A percentile compares a stretch with the other conserved stretches of the same genome.
Conservation (phyloP, 2,797 vertebrate genomes). For the Uromys caudimaculatus region DNA sequence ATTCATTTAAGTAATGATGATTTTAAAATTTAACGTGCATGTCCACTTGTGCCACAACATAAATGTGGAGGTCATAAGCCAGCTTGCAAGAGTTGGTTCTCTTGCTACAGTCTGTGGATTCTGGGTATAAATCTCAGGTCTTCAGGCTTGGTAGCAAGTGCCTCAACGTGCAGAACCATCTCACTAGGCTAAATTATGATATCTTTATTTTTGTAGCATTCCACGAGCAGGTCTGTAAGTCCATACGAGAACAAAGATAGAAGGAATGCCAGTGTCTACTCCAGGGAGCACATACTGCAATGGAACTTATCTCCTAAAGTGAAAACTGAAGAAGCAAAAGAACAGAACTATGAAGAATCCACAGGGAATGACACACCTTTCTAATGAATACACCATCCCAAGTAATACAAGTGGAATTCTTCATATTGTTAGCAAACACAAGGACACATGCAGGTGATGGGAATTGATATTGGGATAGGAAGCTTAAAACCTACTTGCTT, state of each 20-base stretch:
- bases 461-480: background rate
- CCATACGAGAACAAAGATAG: background rate
- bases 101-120: background rate
- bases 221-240: background rate
- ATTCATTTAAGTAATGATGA: background rate
- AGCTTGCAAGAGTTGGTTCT: background rate
- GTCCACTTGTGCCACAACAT: background rate
- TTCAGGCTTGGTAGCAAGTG: background rate
- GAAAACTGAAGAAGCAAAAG: background rate
- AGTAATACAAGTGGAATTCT: background rate
- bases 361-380: background rate
- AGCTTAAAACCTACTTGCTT: background rate
- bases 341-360: background rate
- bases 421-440: fast-evolving
- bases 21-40: background rate
- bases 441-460: no score
- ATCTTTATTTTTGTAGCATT: background rate
- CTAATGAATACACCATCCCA: background rate
- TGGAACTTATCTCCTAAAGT: background rate
- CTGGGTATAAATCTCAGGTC: background rate
- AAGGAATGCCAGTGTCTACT: background rate
- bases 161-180: background rate
- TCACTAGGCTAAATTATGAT: background rate
- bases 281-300: background rate
- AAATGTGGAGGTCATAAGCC: background rate